Evolutionary conservation across 2,888 invertebrate species (phyloP).

Genomic region (Clepsis dumicolana): DNA sequence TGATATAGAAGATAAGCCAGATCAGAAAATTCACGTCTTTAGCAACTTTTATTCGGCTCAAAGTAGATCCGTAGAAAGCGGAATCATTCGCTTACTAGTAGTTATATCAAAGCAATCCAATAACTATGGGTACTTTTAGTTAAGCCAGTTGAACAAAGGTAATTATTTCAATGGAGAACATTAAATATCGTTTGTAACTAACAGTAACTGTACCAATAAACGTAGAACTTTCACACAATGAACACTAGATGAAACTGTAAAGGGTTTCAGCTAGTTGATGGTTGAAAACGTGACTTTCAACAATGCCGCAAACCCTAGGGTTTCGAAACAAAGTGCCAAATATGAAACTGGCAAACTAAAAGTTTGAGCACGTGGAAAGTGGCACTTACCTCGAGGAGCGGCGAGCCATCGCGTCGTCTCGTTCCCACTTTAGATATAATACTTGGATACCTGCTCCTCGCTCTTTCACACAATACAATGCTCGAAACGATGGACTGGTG

Average conservation of each 20-base stretch:
- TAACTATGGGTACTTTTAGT: too few species aligned
- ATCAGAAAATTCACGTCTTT: not conserved
- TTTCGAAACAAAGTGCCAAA: slow-evolving; percentile 11
- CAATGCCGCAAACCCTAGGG: slow-evolving; percentile 7
- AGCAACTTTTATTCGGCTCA: not conserved
- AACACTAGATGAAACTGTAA: not conserved
- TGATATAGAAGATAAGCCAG: not conserved
- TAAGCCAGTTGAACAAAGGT: too few species aligned
- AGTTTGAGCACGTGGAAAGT: slow-evolving; percentile 81
- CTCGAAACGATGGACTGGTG: not conserved
- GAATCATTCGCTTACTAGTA: too few species aligned
- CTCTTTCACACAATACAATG: slow-evolving; percentile 78
- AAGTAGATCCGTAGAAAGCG: not conserved
- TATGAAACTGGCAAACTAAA: slow-evolving; percentile 58
- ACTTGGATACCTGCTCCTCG: slow-evolving; percentile 60
- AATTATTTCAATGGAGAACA: not conserved
- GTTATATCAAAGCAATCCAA: too few species aligned
- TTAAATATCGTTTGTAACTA: not conserved
- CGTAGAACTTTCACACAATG: not conserved
- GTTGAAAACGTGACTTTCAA: not conserved
- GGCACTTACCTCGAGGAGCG: slow-evolving; percentile 82
- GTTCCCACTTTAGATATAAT: slow-evolving; percentile 80
- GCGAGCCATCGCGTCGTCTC: slow-evolving; percentile 78
- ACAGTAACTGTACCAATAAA: not conserved
- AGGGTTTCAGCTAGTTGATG: not conserved